These are phyloP conservation scores for Scortum barcoo DNA, from an alignment of 2,113 vertebrate genomes.

Conservation along the genomic window DNA sequence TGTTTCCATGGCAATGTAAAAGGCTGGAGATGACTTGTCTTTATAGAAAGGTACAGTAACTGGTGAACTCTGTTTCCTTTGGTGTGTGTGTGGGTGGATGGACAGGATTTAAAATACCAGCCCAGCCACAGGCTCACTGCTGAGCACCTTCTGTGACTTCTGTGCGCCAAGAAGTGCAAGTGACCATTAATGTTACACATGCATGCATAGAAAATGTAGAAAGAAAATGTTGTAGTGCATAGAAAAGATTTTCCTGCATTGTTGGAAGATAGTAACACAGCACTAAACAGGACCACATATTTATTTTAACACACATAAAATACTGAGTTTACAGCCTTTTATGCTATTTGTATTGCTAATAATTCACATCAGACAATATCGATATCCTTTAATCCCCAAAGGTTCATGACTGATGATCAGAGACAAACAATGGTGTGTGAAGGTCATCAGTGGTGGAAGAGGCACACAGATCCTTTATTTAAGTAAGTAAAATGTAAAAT, in stretches of 20 bases:
- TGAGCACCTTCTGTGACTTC: slow-evolving; percentile 77
- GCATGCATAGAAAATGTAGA: not conserved
- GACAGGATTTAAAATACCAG: slow-evolving; percentile 61
- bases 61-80: slow-evolving; percentile 62
- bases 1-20: slow-evolving; percentile 77
- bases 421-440: slow-evolving; percentile 26
- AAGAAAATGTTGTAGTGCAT: not conserved
- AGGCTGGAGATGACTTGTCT: slow-evolving; percentile 55
- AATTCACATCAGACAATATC: not conserved
- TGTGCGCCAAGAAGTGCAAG: slow-evolving; percentile 54
- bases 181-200: slow-evolving; percentile 18
- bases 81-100: slow-evolving; percentile 57
- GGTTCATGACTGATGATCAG: slow-evolving; percentile 22
- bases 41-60: slow-evolving; percentile 53
- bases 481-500: not conserved
- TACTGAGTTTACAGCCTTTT: not conserved
- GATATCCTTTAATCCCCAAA: not conserved
- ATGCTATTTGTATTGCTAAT: not conserved
- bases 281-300: not conserved
- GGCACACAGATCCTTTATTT: not conserved
- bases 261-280: not conserved
- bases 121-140: slow-evolving; percentile 60
- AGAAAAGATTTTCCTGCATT: not conserved
- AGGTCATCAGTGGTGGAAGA: slow-evolving; percentile 9
- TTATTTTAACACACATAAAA: not conserved